Evolutionary conservation across 1,140 invertebrate species (phyloP).

Genomic region (Theocolax elegans): DNA sequence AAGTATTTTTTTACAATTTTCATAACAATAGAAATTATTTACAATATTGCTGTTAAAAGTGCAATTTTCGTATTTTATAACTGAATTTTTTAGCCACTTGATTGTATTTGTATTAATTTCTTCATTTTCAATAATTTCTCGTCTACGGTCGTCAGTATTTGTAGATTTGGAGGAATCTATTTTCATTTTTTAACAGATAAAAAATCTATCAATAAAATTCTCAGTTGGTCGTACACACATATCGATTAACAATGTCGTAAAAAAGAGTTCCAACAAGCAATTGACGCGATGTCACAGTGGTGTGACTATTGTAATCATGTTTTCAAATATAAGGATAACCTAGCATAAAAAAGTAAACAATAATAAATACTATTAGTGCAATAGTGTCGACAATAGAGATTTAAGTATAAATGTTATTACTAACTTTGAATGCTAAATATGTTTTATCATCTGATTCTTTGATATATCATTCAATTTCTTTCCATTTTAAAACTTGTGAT

Average conservation of each 20-base stretch:
- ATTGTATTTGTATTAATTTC: too few relatives aligned
- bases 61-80: too few relatives aligned
- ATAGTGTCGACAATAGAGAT: slow-evolving; percentile 22
- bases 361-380: slow-evolving; percentile 27
- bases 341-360: slow-evolving; percentile 27
- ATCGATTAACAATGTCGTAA: slow-evolving; percentile 37
- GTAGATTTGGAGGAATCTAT: too few relatives aligned
- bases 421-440: slow-evolving; percentile 28
- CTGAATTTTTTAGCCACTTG: too few relatives aligned
- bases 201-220: slow-evolving; percentile 37
- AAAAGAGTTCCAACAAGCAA: slow-evolving; percentile 32
- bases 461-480: slow-evolving; percentile 31
- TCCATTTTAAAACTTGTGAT: slow-evolving; percentile 29
- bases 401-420: slow-evolving; percentile 30
- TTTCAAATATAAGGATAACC: slow-evolving; percentile 45
- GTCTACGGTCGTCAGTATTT: too few relatives aligned
- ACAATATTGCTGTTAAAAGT: too few relatives aligned
- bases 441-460: slow-evolving; percentile 22
- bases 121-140: too few relatives aligned
- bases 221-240: slow-evolving; percentile 31
- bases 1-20: too few relatives aligned
- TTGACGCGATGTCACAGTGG: slow-evolving; percentile 3
- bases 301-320: slow-evolving; percentile 29
- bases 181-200: slow-evolving; percentile 46
- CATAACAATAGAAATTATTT: too few relatives aligned